Percentiles rank a stretch among this genome's conserved stretches.
These are phyloP conservation scores for Nephrotoma appendiculata DNA, from an alignment of 2,888 invertebrate species.

Conservation along the genomic window DNA sequence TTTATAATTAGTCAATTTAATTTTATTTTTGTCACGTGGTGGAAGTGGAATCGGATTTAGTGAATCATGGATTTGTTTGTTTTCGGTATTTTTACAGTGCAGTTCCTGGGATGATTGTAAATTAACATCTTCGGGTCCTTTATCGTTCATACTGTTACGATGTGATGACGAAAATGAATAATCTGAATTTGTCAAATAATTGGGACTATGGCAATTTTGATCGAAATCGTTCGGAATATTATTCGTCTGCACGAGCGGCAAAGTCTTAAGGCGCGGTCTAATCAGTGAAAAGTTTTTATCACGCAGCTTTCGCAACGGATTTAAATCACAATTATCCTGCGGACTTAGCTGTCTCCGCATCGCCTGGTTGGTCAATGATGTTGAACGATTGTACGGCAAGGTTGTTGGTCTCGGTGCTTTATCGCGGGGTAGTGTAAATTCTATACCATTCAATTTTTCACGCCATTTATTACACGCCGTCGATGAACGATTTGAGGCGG, in stretches of 20 bases:
- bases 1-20: constrained; percentile 43
- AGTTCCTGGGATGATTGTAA: constrained; percentile 1
- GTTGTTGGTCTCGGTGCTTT: constrained; percentile 29
- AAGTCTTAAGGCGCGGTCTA: constrained; percentile 10
- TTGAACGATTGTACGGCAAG: constrained; percentile 24
- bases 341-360: not conserved
- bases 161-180: constrained; percentile 23
- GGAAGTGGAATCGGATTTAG: constrained; percentile 63
- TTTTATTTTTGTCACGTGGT: constrained; percentile 54
- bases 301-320: constrained; percentile 14
- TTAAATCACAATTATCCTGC: constrained; percentile 10
- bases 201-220: constrained; percentile 16
- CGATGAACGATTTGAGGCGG: not conserved
- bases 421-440: constrained; percentile 19
- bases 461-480: constrained; percentile 16
- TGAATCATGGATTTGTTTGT: constrained; percentile 7
- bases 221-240: constrained; percentile 7
- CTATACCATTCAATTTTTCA: constrained; percentile 10
- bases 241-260: constrained; percentile 6
- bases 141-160: constrained; percentile 6
- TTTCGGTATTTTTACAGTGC: constrained; percentile 5
- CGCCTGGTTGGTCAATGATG: constrained; percentile 4
- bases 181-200: constrained; percentile 26
- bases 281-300: constrained; percentile 16
- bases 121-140: constrained; percentile 3